Conservation (phyloP, 2,113 vertebrate genomes). For the Petrocephalus microphthalmus region DNA sequence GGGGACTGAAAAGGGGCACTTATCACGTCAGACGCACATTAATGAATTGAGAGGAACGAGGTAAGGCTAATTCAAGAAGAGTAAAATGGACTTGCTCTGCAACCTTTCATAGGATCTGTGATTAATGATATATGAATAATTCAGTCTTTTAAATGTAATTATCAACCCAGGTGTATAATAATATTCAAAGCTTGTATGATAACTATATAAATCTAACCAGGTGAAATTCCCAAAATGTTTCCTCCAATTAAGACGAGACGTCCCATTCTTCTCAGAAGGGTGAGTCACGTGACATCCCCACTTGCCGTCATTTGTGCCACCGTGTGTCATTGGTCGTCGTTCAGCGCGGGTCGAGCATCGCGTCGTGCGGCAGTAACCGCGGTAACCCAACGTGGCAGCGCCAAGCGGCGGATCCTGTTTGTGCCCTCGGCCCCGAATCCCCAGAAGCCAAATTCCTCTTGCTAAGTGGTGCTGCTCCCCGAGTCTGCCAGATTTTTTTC, state of each 20-base stretch:
- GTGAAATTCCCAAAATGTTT: constrained; percentile 20
- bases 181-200: constrained; percentile 16
- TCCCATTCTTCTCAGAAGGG: background rate
- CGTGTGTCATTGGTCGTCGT: background rate
- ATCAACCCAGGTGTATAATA: constrained; percentile 10
- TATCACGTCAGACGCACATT: background rate
- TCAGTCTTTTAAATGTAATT: constrained; percentile 28
- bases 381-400: background rate
- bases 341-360: background rate
- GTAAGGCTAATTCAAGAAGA: background rate
- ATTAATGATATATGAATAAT: constrained; percentile 31
- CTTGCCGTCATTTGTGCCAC: background rate
- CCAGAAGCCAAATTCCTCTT: background rate
- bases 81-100: constrained; percentile 21
- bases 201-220: background rate
- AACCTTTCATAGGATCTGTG: constrained; percentile 22
- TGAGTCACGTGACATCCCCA: background rate
- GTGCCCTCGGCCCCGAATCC: background rate
- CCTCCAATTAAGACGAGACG: background rate
- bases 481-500: background rate
- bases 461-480: background rate
- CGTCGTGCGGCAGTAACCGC: background rate
- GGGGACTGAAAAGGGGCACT: background rate
- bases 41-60: constrained; percentile 10
- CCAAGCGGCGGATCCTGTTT: background rate